Base-by-base conservation (phyloP, 2,113 vertebrate species). In the Planiliza haematocheilus region DNA sequence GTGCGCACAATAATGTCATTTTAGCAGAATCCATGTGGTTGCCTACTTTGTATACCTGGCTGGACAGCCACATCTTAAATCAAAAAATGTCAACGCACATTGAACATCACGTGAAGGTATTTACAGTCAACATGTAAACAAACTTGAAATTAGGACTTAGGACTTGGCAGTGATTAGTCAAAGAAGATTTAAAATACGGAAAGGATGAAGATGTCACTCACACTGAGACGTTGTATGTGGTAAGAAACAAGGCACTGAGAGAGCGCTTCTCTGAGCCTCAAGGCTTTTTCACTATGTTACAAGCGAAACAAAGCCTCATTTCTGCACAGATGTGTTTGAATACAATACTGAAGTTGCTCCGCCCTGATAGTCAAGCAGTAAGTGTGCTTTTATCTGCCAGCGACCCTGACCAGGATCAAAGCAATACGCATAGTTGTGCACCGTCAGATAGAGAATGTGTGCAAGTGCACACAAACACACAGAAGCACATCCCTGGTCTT, bases 101-200 rank as follows among this genome's bases (percentile, higher is more conserved):
- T 48, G 38, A 55, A 30, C 24, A 61, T 62, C 61, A 58, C 39
- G 67, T 38, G 16, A 65, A 72, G 8, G 50, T 70, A 64, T 90
- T 82, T 86, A 80, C 63, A 79, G 81, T 85, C 84, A 86, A 79
- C 73, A 60, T 42, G 61, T 71, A 82, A 85, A 86, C 67, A 88
- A 83, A 88, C 67, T 67, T 74, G 24, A 82, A 83, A 86, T 84
- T 67, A 85, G 62, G 76, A 79, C 60, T 80, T 74, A 71, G 58
- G 65, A 70, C 87, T 62, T 63, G 49, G 71, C 49, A 34, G 75
- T 79, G 79, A 87, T 88, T 81, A 84, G 67, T 89, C 74, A 83
- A 88, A 81, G 80, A 75, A 86, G 86, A 89, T 91, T 87, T 87
- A 78, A 82, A 81, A 73, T 67, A 43, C 61, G 55, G 79, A 41